phyloP scores from a whole-genome alignment of 2,113 vertebrate species.

The Pagrus major region DNA sequence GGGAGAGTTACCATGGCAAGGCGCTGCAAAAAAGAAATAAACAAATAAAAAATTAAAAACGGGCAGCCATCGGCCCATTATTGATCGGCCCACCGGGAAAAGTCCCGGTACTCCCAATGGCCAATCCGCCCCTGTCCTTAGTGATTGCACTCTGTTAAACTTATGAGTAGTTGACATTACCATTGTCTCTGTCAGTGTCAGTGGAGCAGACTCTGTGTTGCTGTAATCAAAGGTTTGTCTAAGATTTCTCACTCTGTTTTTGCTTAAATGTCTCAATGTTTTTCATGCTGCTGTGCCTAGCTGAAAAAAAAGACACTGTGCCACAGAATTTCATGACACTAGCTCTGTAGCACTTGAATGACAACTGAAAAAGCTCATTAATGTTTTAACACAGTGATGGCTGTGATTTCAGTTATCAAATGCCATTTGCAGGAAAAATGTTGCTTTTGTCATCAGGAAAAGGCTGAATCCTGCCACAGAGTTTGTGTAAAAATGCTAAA shows the following conservation, averaged over 20 bases:
- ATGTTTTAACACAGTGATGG: constrained; percentile 58
- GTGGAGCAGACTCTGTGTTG: not conserved
- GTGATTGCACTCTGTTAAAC: not conserved
- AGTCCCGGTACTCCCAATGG: no score
- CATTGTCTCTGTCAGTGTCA: not conserved
- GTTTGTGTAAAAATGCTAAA: constrained; percentile 37
- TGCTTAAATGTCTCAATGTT: constrained; percentile 14
- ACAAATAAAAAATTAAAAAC: no score
- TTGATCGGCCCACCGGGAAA: no score
- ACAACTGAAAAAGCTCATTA: constrained; percentile 60
- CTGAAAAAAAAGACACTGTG: not conserved
- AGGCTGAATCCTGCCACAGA: constrained; percentile 36
- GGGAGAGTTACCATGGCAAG: no score
- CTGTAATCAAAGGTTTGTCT: constrained; percentile 29
- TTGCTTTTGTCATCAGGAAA: constrained; percentile 36
- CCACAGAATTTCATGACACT: constrained; percentile 39
- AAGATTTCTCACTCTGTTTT: constrained; percentile 5
- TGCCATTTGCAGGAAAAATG: constrained; percentile 47
- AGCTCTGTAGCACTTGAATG: constrained; percentile 37
- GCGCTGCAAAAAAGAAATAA: no score
- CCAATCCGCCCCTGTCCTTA: no score
- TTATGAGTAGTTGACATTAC: not conserved
- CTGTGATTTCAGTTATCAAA: constrained; percentile 45
- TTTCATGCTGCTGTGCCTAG: constrained; percentile 5
- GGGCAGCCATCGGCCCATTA: no score